Evolutionary conservation across 2,888 invertebrate genomes (phyloP), one percentile per base, ranked within the genome.

Genomic region (Oasisia sp.): DNA sequence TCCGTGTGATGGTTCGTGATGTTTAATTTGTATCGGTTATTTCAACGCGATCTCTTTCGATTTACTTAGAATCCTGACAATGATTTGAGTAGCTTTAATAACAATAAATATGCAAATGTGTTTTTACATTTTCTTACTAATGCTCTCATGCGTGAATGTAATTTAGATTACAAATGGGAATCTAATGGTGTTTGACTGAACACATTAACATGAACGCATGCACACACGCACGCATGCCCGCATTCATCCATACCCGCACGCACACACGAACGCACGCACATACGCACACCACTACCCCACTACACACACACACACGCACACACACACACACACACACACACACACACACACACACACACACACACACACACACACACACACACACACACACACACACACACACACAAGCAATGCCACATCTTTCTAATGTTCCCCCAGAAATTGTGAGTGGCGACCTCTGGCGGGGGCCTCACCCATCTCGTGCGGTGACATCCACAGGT

Each of bases 401-500:
- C 14, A 5, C 32, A 32, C 91, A 91, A 2, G n/a, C 19, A 14
- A 5, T 74, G 45, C 27, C 7, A 32, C 5, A 32, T 74, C 38
- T 9, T 90, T 19, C 38, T 38, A 45, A 4, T 44, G 32, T 56
- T 91, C 14, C 74, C 14, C 74, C 27, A 27, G 74, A 5, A 14
- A 27, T 2, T 27, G 74, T n/a, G 14, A 27, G n/a, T 27, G 27
- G 74, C 14, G 74, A 19, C 14, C 14, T 74, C 27, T 14, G 19
- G 27, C 27, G 27, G 27, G 27, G 5, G 27, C 7, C 94, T 93
- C 92, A 96, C 95, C 96, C 92, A 95, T 94, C 92, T 95, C 94
- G 91, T 94, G 94, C 91, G 94, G 94, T 32, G 94, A 93, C 56
- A 95, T 94, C 93, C 95, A 95, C 7, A 96, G 93, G 93, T 95